Conservation (phyloP, 2,888 invertebrate species). For the Aphelenchoides bicaudatus region DNA sequence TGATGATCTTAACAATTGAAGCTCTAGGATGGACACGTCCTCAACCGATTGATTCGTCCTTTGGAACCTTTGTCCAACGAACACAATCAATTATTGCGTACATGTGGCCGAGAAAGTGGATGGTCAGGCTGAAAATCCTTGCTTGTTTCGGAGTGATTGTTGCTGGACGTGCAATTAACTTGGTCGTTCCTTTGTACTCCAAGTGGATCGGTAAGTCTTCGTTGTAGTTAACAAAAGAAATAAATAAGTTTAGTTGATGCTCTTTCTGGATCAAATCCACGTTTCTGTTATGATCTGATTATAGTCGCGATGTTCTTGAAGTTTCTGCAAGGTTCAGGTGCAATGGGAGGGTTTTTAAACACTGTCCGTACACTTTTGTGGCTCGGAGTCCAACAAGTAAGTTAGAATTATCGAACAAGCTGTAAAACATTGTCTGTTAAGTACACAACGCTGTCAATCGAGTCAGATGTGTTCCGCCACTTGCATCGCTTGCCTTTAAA, state of each 20-base stretch:
- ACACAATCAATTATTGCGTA: constrained; percentile 63
- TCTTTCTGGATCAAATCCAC: constrained; percentile 65
- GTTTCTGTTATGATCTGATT: constrained; percentile 84
- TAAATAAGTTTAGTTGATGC: constrained; percentile 72
- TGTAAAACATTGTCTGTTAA: too few relatives aligned
- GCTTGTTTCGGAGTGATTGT: constrained; percentile 75
- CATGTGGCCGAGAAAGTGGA: constrained; percentile 81
- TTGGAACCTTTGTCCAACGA: background rate
- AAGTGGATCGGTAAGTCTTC: constrained; percentile 76
- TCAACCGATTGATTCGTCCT: background rate
- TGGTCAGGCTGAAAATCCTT: constrained; percentile 77
- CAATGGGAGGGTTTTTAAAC: constrained; percentile 74
- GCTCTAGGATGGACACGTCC: constrained; percentile 8
- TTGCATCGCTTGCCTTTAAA: constrained; percentile 72
- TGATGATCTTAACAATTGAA: background rate
- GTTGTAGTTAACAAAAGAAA: background rate
- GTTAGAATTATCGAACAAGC: too few relatives aligned
- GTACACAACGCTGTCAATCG: constrained; percentile 87
- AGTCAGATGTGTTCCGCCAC: constrained; percentile 63
- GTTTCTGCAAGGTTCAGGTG: constrained; percentile 88
- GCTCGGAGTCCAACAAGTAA: constrained; percentile 91
- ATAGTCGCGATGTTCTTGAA: constrained; percentile 80
- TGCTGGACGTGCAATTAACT: constrained; percentile 79
- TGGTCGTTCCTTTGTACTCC: constrained; percentile 87
- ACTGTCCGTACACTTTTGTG: constrained; percentile 85